Base-by-base conservation (phyloP, 2,888 invertebrate species). In the Amblyjoppa fuscipennis region DNA sequence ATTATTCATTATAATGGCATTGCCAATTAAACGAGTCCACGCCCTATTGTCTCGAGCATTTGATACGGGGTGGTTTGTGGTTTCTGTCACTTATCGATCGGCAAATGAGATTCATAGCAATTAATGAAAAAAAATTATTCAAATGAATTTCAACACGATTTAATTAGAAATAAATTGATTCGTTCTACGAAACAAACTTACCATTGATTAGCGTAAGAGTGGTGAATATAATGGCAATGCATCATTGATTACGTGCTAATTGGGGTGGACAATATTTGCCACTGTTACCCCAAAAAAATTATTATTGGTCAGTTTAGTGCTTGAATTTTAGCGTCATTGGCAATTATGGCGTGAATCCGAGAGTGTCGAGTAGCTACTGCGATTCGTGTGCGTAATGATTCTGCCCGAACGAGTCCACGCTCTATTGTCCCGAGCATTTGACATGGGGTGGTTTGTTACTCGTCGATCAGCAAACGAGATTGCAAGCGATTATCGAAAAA, bases 1-100 rank as follows among this genome's bases (percentile, higher is more conserved):
- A 20, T 20, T 20, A 20, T 20, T 20, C 20, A 20, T 20, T 20
- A 20, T 20, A 20, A 45, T 49, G 38, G 69, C 45, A 41, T 74
- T 20, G 66, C 49, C 71, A 84, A 84, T 80, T 76, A 84, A 74
- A 74, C 73, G 61, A 77, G 77, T n/a, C 9, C 61, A 49, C 38
- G 16, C 20, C 7, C 25, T 25, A 11, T 70, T 11, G n/a, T n/a
- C 25, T 20, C 38, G 51, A 53, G 41, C 53, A 13, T 75, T 68
- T 41, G 9, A 16, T 7, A 56, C 68, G 45, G n/a, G 53, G 16
- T 31, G 16, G 56, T 45, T 74, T 53, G 41, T 38, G 68, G 70
- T 20, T 70, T 28, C 53, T 34, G 51, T 69, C 56, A 38, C 28
- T 38, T 38, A 56, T 68, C 56, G 11, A 41, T 56, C 4, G 11